Conservation (phyloP, 2,888 invertebrate genomes). For the Drosophila dives region DNA sequence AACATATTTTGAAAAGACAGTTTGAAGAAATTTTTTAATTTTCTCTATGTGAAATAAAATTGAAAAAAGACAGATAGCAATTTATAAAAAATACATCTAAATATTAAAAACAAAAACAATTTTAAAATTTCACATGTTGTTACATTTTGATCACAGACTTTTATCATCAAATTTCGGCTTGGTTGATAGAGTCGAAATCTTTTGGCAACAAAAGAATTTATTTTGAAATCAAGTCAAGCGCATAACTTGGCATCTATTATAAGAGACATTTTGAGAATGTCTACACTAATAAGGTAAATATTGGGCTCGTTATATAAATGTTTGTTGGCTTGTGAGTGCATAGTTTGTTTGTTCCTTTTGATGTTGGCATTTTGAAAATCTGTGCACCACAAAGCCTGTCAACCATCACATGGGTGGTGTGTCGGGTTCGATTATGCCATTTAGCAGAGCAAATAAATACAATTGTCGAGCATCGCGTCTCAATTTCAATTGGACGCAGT, state of each 20-base stretch:
- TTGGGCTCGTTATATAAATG: slow-evolving; percentile 1
- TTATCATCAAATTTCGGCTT: neutral
- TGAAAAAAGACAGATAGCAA: neutral
- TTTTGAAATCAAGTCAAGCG: slow-evolving; percentile 16
- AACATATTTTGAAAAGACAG: neutral
- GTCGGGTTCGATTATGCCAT: slow-evolving; percentile 72
- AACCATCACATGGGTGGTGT: slow-evolving; percentile 13
- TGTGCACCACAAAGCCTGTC: slow-evolving; percentile 54
- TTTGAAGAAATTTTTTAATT: neutral
- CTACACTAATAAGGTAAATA: slow-evolving; percentile 45
- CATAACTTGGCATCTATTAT: slow-evolving; percentile 17
- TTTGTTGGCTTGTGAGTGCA: neutral
- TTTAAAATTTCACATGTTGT: neutral
- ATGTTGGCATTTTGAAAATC: slow-evolving; percentile 51
- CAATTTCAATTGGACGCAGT: slow-evolving; percentile 65
- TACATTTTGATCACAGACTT: neutral
- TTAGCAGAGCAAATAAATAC: slow-evolving; percentile 78
- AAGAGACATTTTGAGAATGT: slow-evolving; percentile 11
- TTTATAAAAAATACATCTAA: neutral
- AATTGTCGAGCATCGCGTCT: slow-evolving; percentile 68
- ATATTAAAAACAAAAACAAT: too few species aligned
- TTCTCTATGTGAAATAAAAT: neutral
- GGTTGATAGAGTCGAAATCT: neutral
- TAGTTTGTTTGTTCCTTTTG: slow-evolving; percentile 48
- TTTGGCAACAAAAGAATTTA: neutral